Base-by-base conservation (phyloP, 1,140 invertebrate species). In the Berghia stephanieae region DNA sequence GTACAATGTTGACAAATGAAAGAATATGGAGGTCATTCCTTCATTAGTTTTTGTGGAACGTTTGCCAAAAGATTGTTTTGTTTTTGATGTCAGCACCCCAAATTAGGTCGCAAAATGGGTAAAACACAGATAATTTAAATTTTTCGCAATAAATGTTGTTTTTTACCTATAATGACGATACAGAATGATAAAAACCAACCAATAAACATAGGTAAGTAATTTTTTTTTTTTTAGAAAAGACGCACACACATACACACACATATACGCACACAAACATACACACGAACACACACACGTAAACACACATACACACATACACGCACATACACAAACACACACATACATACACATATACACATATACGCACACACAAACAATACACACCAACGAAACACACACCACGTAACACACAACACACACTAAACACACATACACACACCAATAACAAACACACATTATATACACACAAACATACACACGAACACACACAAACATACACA, bases 261-360 rank as follows among this genome's bases (percentile, higher is more conserved):
- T n/a, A n/a, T n/a, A n/a, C n/a, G n/a, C n/a, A n/a, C n/a, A n/a
- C n/a, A n/a, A n/a, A n/a, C n/a, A n/a, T n/a, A n/a, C n/a, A n/a
- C n/a, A n/a, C n/a, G n/a, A 6, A 57, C 55, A 57, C 55, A 57
- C 55, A 57, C 55, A 57, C 55, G 18, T 31, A 57, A n/a, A 57
- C 55, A 16, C 55, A 57, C 55, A 57, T 31, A 16, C 55, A 57
- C 55, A 57, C 55, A 57, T 31, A 57, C 55, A 57, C 55, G 34
- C 55, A 57, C 55, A 57, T 31, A 57, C 55, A 57, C 55, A 57
- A n/a, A 57, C 55, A 57, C 55, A 57, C 55, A 57, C 55, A 57
- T 18, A 57, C 55, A 57, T 31, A 57, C 55, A 57, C 55, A 57
- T 31, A 57, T 31, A 57, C 55, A 57, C 55, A 57, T 31, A 57